These are phyloP conservation scores for Pseudomyrmex gracilis DNA, from an alignment of 1,140 invertebrate genomes.

Conservation along the genomic window DNA sequence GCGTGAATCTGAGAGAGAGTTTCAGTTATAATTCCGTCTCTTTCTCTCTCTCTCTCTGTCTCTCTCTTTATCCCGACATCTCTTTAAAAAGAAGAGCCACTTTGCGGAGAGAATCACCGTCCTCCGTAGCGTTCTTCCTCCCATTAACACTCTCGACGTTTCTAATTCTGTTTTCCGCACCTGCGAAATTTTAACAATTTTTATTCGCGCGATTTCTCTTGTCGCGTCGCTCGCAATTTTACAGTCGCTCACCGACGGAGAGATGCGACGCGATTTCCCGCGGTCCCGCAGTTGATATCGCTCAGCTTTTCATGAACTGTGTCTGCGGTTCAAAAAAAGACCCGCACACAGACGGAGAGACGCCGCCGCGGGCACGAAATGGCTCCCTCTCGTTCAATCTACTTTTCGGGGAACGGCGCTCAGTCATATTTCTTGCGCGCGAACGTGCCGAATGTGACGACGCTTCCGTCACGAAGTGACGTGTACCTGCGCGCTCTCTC, in stretches of 20 bases:
- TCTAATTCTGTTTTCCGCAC: not conserved
- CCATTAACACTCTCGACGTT: not conserved
- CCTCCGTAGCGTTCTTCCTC: not conserved
- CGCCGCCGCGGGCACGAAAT: constrained; percentile 48
- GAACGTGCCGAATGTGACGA: constrained; percentile 59
- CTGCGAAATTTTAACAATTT: constrained; percentile 1
- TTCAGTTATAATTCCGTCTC: too few relatives aligned
- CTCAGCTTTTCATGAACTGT: constrained; percentile 53
- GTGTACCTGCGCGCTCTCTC: constrained; percentile 8
- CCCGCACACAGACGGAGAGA: constrained; percentile 27
- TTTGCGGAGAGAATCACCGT: not conserved
- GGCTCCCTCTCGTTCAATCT: constrained; percentile 57
- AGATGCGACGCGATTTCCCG: constrained; percentile 41
- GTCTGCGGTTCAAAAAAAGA: constrained; percentile 25
- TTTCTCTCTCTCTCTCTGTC: constrained; percentile 16
- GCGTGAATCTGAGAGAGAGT: constrained; percentile 16
- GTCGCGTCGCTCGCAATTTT: constrained; percentile 22
- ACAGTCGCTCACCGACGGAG: constrained; percentile 4
- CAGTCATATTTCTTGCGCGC: constrained; percentile 53
- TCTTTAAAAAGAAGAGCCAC: not conserved
- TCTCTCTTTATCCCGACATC: not conserved
- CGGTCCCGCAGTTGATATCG: constrained; percentile 53
- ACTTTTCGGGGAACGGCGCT: constrained; percentile 46
- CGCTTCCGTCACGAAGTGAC: constrained; percentile 35
- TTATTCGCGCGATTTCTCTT: constrained; percentile 15